These are phyloP conservation scores for Eledona agricola DNA, from an alignment of 2,888 invertebrate genomes.

Conservation along the genomic window DNA sequence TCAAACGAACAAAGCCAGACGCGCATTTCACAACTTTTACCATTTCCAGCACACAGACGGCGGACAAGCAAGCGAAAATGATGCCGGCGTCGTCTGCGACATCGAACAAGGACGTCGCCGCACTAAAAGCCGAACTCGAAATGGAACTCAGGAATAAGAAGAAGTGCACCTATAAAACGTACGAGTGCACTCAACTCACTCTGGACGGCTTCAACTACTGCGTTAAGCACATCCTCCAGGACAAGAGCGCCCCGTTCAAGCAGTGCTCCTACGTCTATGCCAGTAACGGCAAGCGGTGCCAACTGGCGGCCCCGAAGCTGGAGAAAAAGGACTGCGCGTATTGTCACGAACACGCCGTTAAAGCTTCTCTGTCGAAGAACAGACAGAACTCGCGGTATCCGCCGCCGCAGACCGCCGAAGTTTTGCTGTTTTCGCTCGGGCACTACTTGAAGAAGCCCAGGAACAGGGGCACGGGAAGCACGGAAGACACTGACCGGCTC, in stretches of 20 bases:
- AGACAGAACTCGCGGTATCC: slow-evolving; percentile 69
- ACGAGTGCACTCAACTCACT: slow-evolving; percentile 73
- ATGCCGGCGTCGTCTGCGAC: background rate
- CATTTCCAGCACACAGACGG: slow-evolving; percentile 18
- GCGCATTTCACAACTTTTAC: slow-evolving; percentile 7
- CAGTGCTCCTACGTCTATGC: slow-evolving; percentile 78
- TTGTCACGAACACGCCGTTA: slow-evolving; percentile 75
- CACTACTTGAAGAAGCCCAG: slow-evolving; percentile 68
- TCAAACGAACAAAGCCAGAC: slow-evolving; percentile 8
- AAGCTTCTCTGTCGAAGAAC: slow-evolving; percentile 71
- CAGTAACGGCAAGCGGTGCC: slow-evolving; percentile 77
- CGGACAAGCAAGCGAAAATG: slow-evolving; percentile 16
- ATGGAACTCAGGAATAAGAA: slow-evolving; percentile 70
- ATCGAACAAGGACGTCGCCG: slow-evolving; percentile 47
- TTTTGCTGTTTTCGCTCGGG: slow-evolving; percentile 70
- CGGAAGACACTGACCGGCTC: slow-evolving; percentile 52
- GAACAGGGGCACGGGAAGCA: slow-evolving; percentile 50
- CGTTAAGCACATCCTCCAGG: slow-evolving; percentile 82
- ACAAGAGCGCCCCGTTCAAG: slow-evolving; percentile 83
- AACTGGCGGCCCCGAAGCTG: slow-evolving; percentile 77
- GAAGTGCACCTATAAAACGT: slow-evolving; percentile 70
- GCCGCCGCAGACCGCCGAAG: slow-evolving; percentile 73
- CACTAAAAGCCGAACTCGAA: slow-evolving; percentile 65
- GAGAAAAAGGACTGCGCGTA: slow-evolving; percentile 77
- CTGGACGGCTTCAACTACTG: slow-evolving; percentile 82